phyloP scores from a whole-genome alignment of 2,797 vertebrate genomes.

The Peromyscus melanophrys region DNA sequence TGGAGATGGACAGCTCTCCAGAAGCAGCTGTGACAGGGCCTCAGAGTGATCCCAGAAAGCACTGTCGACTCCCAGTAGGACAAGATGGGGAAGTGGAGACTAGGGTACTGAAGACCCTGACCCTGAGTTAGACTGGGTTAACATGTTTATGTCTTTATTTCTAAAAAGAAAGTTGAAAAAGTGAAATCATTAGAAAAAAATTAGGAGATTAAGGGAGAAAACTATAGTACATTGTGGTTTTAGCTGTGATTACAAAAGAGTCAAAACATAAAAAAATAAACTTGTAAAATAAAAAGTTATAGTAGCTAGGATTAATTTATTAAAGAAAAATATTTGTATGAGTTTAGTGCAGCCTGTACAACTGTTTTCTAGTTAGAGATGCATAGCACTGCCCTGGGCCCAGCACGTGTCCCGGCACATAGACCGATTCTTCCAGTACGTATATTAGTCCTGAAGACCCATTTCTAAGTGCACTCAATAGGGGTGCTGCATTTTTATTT shows the following conservation, averaged over 20 bases:
- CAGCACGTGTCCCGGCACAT: too few relatives aligned
- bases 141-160: not conserved
- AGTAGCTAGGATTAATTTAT: conserved; percentile 3
- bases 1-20: not conserved
- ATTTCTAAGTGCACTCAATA: not conserved
- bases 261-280: too few relatives aligned
- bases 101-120: not conserved
- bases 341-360: not conserved
- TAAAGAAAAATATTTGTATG: not conserved
- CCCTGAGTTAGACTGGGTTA: too few relatives aligned
- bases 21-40: not conserved
- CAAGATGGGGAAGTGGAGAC: not conserved
- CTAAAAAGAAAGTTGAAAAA: not conserved
- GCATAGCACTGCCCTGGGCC: not conserved
- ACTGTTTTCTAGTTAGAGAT: not conserved
- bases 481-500: not conserved
- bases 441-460: too few relatives aligned
- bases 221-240: not conserved
- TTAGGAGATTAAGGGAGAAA: not conserved
- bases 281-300: not conserved
- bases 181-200: not conserved
- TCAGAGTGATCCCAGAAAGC: not conserved
- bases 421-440: too few relatives aligned
- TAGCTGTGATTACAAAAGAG: not conserved
- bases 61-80: not conserved